Conservation (phyloP, 2,113 vertebrate genomes). For the Opisthocomus hoazin region DNA sequence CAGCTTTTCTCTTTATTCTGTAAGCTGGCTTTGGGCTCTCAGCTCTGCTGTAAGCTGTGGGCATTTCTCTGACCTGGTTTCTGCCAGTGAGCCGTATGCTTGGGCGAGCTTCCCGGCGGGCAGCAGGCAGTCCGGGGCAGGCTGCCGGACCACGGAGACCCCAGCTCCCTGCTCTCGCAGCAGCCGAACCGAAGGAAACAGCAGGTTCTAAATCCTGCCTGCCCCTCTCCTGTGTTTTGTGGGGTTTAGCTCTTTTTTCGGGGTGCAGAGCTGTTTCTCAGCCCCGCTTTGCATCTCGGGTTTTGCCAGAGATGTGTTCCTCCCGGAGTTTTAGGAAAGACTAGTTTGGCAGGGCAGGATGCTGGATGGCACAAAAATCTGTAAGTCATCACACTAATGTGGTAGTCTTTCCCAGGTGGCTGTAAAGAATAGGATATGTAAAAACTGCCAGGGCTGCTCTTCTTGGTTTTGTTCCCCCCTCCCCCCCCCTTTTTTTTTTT, state of each 20-base stretch:
- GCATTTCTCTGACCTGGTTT: slow-evolving; percentile 37
- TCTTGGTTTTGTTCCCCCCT: no score
- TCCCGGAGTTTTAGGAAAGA: background rate
- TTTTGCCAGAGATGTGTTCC: background rate
- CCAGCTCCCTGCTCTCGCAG: background rate
- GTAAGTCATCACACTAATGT: background rate
- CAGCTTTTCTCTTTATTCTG: slow-evolving; percentile 24
- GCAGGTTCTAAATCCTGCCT: background rate
- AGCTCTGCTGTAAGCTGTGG: background rate
- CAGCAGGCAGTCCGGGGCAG: background rate
- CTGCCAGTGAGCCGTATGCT: background rate
- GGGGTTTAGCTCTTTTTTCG: background rate
- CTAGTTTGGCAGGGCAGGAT: background rate
- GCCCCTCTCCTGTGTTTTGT: background rate
- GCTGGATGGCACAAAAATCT: background rate
- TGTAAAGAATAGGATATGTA: background rate
- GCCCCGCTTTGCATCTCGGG: rapidly evolving
- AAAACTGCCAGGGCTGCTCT: background rate
- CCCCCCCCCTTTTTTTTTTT: no score
- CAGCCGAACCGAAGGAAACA: background rate
- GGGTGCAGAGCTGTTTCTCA: background rate
- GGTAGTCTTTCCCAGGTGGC: background rate
- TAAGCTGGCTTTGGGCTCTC: slow-evolving; percentile 15
- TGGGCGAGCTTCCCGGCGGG: background rate
- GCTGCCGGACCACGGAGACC: background rate